Evolutionary conservation across 2,797 vertebrate genomes (phyloP).

Genomic region (Sebastes dallii): DNA sequence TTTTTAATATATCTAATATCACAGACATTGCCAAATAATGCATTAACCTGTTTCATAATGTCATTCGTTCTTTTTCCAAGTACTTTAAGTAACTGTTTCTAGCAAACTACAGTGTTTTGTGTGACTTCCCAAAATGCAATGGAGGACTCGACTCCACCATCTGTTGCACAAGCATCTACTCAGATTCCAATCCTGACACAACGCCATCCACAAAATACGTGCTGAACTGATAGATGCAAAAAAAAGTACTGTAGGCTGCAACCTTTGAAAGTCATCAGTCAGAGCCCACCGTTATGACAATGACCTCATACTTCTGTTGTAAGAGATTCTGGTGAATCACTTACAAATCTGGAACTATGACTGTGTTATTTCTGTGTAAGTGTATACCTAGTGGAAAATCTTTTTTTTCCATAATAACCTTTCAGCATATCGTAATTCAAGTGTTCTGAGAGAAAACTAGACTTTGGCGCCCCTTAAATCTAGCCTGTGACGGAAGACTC

Average conservation of each 20-base stretch:
- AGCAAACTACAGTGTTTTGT: not conserved
- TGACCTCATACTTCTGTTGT: not conserved
- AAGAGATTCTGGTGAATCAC: not conserved
- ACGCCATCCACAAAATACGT: not conserved
- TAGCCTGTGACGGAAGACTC: fast-evolving
- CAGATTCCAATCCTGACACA: not conserved
- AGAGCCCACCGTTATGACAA: not conserved
- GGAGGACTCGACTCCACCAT: not conserved
- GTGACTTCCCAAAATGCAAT: not conserved
- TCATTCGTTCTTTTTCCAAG: not conserved
- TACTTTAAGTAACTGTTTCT: not conserved
- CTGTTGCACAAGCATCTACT: not conserved
- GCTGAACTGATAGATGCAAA: not conserved
- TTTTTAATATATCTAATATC: too few species aligned
- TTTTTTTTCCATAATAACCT: too few species aligned
- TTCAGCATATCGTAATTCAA: too few species aligned
- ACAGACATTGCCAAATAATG: not conserved
- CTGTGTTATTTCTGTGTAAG: too few species aligned
- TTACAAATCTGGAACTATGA: not conserved
- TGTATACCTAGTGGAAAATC: not conserved
- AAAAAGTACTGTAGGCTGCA: not conserved
- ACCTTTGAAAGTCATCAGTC: not conserved
- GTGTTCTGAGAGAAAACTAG: too few species aligned
- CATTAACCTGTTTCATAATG: not conserved
- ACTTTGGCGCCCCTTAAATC: too few species aligned